phyloP scores from a whole-genome alignment of 1,140 invertebrate genomes.

The Subanguina moxae region DNA sequence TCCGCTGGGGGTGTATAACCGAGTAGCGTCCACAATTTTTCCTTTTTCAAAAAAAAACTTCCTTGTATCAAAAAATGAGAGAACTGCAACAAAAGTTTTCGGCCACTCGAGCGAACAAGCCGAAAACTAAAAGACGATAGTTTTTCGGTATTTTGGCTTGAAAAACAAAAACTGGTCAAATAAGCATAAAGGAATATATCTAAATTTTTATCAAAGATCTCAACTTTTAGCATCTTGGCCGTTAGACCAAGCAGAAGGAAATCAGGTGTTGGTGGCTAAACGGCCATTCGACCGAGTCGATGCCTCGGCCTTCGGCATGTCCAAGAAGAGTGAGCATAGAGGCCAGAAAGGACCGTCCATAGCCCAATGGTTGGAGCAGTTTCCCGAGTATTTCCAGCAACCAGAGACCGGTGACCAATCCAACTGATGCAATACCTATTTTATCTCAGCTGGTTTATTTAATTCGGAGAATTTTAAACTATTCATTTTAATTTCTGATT shows the following conservation, averaged over 20 bases:
- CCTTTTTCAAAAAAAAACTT: too few relatives aligned
- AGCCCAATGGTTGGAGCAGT: neutral
- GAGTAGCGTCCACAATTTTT: too few relatives aligned
- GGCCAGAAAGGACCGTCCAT: neutral
- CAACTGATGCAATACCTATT: neutral
- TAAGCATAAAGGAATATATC: too few relatives aligned
- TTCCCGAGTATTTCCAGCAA: neutral
- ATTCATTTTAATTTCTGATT: neutral
- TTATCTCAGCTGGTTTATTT: neutral
- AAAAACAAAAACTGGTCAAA: too few relatives aligned
- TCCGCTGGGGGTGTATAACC: too few relatives aligned
- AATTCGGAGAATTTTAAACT: neutral
- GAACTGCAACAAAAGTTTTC: too few relatives aligned
- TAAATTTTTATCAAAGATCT: too few relatives aligned
- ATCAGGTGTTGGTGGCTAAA: neutral
- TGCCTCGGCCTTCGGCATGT: constrained; percentile 8
- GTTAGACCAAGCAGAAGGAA: neutral
- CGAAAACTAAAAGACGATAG: too few relatives aligned
- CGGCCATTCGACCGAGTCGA: constrained; percentile 13
- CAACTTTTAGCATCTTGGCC: too few relatives aligned
- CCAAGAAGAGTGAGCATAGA: neutral
- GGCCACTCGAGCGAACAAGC: too few relatives aligned
- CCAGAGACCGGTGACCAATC: neutral
- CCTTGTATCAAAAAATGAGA: too few relatives aligned
- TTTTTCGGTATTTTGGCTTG: too few relatives aligned